Percentiles rank a stretch among this genome's conserved stretches.
Evolutionary conservation across 2,888 invertebrate species (phyloP).

Genomic region (Xestia ashworthii): DNA sequence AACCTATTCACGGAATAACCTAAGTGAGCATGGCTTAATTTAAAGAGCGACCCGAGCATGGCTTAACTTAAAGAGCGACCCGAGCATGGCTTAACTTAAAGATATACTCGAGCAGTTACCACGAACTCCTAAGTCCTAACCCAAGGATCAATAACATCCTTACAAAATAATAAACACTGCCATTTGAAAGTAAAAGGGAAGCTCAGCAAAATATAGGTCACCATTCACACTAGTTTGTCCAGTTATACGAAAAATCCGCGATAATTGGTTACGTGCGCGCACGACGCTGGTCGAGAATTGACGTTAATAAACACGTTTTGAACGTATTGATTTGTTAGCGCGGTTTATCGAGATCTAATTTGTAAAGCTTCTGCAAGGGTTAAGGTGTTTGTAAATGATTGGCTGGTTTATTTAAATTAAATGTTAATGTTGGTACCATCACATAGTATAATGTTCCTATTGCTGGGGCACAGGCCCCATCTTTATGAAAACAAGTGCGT

Average conservation of each 20-base stretch:
- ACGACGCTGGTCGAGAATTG: conserved; percentile 61
- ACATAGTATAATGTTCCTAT: not conserved
- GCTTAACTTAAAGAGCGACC: too few relatives aligned
- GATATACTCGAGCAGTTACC: too few relatives aligned
- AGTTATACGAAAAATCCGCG: conserved; percentile 62
- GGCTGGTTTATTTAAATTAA: conserved; percentile 16
- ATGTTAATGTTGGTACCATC: not conserved
- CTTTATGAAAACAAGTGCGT: not conserved
- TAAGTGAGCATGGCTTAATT: too few relatives aligned
- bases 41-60: too few relatives aligned
- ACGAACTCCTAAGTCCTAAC: too few relatives aligned
- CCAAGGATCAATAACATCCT: not conserved
- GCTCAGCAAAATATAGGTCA: conserved; percentile 47
- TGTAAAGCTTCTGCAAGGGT: conserved; percentile 54
- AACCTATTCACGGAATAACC: too few relatives aligned
- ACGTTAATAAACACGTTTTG: conserved; percentile 69
- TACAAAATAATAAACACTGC: conserved; percentile 34
- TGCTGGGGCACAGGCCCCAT: not conserved
- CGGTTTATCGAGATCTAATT: conserved; percentile 54
- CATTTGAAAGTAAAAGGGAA: conserved; percentile 65
- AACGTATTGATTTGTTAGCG: conserved; percentile 67
- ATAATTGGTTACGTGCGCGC: conserved; percentile 70
- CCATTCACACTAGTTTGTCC: conserved; percentile 58
- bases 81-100: too few relatives aligned
- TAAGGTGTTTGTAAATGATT: conserved; percentile 48